A percentile compares a stretch with the other conserved stretches of the same genome.
phyloP scores from a whole-genome alignment of 2,888 invertebrate genomes.

The Parthenolecanium corni region DNA sequence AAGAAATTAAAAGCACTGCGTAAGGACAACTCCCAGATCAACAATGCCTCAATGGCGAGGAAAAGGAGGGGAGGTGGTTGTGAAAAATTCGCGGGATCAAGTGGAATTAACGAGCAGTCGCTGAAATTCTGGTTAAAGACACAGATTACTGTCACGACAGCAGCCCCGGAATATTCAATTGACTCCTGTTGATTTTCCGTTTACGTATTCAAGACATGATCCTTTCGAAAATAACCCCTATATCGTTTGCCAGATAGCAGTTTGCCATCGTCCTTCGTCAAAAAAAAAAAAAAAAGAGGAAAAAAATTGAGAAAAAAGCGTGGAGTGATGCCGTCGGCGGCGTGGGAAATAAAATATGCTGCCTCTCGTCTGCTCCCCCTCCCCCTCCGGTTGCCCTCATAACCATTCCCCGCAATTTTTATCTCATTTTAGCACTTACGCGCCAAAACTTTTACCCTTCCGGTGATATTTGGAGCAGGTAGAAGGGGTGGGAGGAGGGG shows the following conservation, averaged over 20 bases:
- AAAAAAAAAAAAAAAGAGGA: neutral
- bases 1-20: too few species aligned
- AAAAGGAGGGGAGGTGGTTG: too few species aligned
- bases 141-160: too few species aligned
- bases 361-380: neutral
- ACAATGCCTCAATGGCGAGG: too few species aligned
- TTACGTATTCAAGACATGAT: conserved; percentile 23
- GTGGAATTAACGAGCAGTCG: too few species aligned
- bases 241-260: conserved; percentile 1
- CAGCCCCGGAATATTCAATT: conserved; percentile 12
- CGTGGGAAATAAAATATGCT: conserved; percentile 24
- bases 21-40: too few species aligned
- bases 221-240: conserved; percentile 2
- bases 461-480: neutral
- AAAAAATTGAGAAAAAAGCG: neutral
- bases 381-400: too few species aligned
- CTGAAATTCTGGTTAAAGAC: too few species aligned
- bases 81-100: too few species aligned
- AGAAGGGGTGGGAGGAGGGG: neutral
- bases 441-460: conserved; percentile 6
- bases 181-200: conserved; percentile 26
- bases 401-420: too few species aligned
- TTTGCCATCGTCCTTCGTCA: too few species aligned
- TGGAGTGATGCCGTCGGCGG: conserved; percentile 5
- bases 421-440: conserved; percentile 25